Base-by-base conservation (phyloP, 35 echinoderm and acorn worm species). In the Heliocidaris tuberculata region DNA sequence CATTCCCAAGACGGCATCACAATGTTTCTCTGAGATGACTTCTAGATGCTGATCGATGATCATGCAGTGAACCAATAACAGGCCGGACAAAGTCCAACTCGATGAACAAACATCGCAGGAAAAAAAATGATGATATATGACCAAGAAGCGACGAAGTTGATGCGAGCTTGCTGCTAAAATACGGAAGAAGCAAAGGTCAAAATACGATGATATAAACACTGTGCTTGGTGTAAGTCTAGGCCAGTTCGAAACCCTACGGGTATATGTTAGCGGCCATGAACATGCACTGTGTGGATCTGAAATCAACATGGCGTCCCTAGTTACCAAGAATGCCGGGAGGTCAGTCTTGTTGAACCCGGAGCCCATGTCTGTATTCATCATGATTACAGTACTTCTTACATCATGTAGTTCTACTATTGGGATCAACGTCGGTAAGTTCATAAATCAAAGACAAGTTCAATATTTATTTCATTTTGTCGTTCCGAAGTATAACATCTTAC, bases 281-380 rank as follows among this genome's bases (percentile, higher is more conserved):
- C 65, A 78, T n/a, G 65, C 19, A 78, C 27, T 78, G 65, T 5
- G 21, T 19, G 65, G 65, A 78, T 78, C 3, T 78, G 65, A 78
- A 78, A 78, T 78, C 87, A 89, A 89, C 87, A 89, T 89, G 87
- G 87, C 87, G 87, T 89, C 87, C 87, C 19, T 89, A 89, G 87
- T 89, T 31, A 89, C 87, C 31, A 47, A 32, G 47, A 47, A 89
- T 89, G 87, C 47, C 87, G 6, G 31, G 31, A 48, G 87, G 87
- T 89, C 87, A 19, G 31, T 88, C 27, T 15, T 42, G 86, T 48
- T 35, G 16, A 11, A 31, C 31, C 30, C 13, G 29, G 87, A 47
- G 15, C 87, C 87, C 87, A n/a, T 89, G 65, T 78, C 65, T n/a
- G 21, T 78, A n/a, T 78, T 78, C 21, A 21, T 78, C 7, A 27